phyloP scores from a whole-genome alignment of 1,140 invertebrate species.

The Tetramorium alpestre region DNA sequence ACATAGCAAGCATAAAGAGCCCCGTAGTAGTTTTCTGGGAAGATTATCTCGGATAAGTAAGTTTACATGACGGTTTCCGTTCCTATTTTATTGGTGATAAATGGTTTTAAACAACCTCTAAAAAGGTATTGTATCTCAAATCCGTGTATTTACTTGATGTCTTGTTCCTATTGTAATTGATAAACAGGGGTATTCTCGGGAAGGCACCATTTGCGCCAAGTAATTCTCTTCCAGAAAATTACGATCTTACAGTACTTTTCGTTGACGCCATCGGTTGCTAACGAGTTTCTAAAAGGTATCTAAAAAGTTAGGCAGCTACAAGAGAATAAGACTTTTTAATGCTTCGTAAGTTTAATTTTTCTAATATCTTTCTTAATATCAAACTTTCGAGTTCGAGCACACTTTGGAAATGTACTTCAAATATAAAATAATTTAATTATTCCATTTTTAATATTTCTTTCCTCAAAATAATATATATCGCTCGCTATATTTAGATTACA shows the following conservation, averaged over 20 bases:
- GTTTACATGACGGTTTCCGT: not conserved
- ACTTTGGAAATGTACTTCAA: not conserved
- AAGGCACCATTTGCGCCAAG: not conserved
- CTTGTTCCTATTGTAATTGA: not conserved
- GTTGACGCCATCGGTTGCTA: not conserved
- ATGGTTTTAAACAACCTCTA: not conserved
- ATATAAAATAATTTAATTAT: not conserved
- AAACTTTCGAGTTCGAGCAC: not conserved
- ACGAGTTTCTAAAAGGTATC: not conserved
- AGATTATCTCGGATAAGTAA: conserved; percentile 1
- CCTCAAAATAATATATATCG: not conserved
- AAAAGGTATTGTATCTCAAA: not conserved
- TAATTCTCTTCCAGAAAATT: not conserved
- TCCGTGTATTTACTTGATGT: not conserved
- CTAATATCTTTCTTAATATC: not conserved
- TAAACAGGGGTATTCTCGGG: not conserved
- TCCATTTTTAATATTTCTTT: not conserved
- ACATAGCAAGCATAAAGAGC: not conserved
- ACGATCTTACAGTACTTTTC: not conserved
- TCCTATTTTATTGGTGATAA: not conserved
- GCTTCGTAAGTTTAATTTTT: not conserved
- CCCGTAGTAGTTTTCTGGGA: not conserved
- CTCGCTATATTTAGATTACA: not conserved
- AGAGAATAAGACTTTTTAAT: conserved; percentile 15
- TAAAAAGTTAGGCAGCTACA: not conserved